Base-by-base conservation (phyloP, 1,140 invertebrate genomes). In the Drosophila guanche region DNA sequence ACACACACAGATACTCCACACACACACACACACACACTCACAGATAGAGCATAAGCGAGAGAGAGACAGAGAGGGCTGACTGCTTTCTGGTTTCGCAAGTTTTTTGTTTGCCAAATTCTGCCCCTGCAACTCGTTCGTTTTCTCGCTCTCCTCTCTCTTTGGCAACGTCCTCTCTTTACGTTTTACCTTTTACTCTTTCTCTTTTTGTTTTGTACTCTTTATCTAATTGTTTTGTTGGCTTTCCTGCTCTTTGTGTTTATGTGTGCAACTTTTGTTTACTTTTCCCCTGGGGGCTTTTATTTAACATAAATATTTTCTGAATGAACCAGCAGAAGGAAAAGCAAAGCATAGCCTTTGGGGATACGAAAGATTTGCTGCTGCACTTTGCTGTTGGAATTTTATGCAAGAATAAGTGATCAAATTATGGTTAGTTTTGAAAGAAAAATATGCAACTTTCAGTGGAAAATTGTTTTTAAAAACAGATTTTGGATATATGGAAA, bases 81-180 rank as follows among this genome's bases (percentile, higher is more conserved):
- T 60, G 74, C 63, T 70, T 74, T 73, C 79, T 80, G 77, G 83
- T 83, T 88, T 88, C 84, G 68, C 12, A 27, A 59, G 23, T 60
- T 33, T 41, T 65, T 48, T 61, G 33, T 65, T 40, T 22, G 33
- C 33, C 33, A 37, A 37, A 12, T 37, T 3, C 33, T 37, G 10
- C 33, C 33, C 33, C 33, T 37, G 23, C 58, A 65, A 65, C 61
- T 46, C 61, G 58, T 65, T 63, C 61, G 20, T 8, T 0, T 23
- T 63, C 61, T 62, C 61, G 4, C 33, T 37, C 33, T 37, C 16
- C 16, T 20, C 16, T 0, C 16, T 20, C 16, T 65, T 41, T 12
- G n/a, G 29, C 2, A 4, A 4, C 10, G 33, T 6, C 29, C 61
- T 48, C 61, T 63, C 53, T 63, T 41, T 45, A 10, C 43, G n/a